These are phyloP conservation scores for Andinoacara biseriatus DNA, from an alignment of 2,113 vertebrate species.

Conservation along the genomic window DNA sequence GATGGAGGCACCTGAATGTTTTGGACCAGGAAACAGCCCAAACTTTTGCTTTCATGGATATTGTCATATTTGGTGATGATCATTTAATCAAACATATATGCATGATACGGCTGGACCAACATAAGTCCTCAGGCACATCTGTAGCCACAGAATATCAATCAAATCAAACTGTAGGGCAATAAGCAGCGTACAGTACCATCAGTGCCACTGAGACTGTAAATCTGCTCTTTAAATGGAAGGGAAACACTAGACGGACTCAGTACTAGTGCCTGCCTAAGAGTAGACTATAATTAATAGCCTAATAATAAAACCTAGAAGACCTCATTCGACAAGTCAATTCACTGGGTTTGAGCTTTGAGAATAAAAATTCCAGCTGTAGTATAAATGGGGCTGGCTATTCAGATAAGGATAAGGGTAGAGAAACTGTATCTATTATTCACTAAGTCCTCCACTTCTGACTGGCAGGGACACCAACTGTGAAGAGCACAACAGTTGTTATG, in stretches of 20 bases:
- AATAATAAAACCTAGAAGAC: conserved; percentile 3
- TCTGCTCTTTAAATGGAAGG: conserved; percentile 1
- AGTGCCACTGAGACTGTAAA: not conserved
- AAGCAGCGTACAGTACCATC: not conserved
- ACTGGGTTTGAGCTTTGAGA: not conserved
- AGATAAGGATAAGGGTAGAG: not conserved
- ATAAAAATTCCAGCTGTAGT: not conserved
- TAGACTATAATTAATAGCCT: conserved; percentile 23
- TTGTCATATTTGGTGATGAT: not conserved
- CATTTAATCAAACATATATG: not conserved
- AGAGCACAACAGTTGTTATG: not conserved
- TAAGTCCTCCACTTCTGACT: not conserved
- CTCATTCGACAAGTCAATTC: not conserved
- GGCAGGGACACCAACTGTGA: not conserved
- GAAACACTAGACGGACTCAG: conserved; percentile 15
- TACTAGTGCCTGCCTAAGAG: not conserved
- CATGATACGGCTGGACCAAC: not conserved
- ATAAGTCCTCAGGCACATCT: not conserved
- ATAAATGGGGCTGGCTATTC: not conserved
- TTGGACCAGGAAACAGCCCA: not conserved
- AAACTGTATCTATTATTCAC: not conserved
- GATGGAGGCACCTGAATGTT: fast-evolving
- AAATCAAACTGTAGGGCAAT: not conserved
- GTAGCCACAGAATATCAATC: not conserved
- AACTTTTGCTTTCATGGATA: not conserved